Conservation (phyloP, 2,113 vertebrate genomes). For the Cygnus buccinator region DNA sequence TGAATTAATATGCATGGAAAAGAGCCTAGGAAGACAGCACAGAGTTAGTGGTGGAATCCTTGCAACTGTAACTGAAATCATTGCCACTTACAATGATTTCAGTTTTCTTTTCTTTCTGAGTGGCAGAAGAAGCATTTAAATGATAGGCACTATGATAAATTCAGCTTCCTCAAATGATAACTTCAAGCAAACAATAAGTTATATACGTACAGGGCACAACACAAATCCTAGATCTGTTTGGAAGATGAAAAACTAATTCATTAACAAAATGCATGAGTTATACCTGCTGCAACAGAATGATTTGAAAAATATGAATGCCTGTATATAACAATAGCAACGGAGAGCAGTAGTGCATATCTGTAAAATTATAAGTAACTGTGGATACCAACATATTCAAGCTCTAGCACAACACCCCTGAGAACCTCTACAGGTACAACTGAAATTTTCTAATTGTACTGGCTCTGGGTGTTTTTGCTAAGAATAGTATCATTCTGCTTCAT, state of each 20-base stretch:
- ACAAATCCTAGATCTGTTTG: neutral
- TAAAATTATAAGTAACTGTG: neutral
- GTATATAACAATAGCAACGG: neutral
- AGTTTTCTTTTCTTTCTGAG: neutral
- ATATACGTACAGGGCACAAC: neutral
- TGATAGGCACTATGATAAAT: neutral
- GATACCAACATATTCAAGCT: neutral
- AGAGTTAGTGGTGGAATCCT: neutral
- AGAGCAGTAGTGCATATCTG: neutral
- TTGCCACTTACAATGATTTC: too few relatives aligned
- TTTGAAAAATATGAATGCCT: neutral
- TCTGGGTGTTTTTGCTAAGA: neutral
- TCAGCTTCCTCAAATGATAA: neutral
- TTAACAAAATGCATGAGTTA: neutral
- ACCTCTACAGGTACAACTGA: neutral
- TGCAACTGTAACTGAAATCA: neutral
- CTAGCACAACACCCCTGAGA: neutral
- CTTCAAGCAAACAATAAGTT: neutral
- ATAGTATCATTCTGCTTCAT: neutral
- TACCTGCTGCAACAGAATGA: neutral
- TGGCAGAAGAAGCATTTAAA: neutral
- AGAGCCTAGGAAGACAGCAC: neutral
- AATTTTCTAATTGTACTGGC: neutral
- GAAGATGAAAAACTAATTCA: neutral
- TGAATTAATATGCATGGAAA: fast-evolving